Base-by-base conservation (phyloP, 2,888 invertebrate genomes). In the Epistrophe grossulariae region DNA sequence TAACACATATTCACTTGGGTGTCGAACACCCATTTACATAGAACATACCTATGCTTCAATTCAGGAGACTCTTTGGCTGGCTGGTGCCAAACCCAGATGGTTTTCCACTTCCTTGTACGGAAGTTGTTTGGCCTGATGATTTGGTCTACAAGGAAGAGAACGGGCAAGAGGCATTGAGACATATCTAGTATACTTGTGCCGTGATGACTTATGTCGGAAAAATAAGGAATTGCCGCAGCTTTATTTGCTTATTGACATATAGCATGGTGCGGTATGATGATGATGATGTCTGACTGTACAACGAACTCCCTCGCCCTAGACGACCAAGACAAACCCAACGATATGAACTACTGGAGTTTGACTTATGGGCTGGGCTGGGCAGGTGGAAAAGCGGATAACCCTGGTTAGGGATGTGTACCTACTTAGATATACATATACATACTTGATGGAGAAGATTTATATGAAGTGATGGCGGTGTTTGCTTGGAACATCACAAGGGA, bases 181-280 rank as follows among this genome's bases (percentile, higher is more conserved):
- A 15, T n/a, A n/a, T 35, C 45, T 17, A 35, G 6, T 35, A 31
- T 31, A 55, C 62, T 60, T 57, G n/a, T n/a, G 38, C 7, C 28
- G 55, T 70, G 70, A 24, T 80, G 79, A 84, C 76, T 79, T 78
- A 73, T 73, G 78, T 50, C 57, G 59, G 64, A 74, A 52, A 79
- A 79, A 52, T 66, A 76, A 74, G 79, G 71, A 79, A 79, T 68
- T 87, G 87, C 87, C 71, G 83, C 87, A 87, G 71, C 83, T 79
- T 79, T 87, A 87, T 87, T 87, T 87, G 76, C 83, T 83, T 87
- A 83, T 83, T 87, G 83, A 87, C 83, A 83, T 57, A 79, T 57
- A 79, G 31, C 40, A 40, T 31, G 10, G 24, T 38, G 71, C 35
- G 66, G 77, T 48, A 48, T 57, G 6, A 11, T 10, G 19, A 15